A percentile compares a stretch with the other conserved stretches of the same genome.
Conservation (phyloP, 2,888 invertebrate species). For the Yponomeuta cagnagella region DNA sequence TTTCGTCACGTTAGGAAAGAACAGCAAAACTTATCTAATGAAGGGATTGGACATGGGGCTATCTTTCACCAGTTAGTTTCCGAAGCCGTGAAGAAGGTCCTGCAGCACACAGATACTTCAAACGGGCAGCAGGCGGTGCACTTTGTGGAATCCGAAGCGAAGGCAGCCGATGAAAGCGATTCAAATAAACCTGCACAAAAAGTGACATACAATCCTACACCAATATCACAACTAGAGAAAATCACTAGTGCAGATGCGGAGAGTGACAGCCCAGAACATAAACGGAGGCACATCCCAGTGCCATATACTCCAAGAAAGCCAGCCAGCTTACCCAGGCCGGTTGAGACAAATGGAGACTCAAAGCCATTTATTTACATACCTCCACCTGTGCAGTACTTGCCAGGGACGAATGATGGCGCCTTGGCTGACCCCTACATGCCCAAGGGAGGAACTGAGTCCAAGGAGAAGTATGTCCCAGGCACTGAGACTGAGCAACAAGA, state of each 20-base stretch:
- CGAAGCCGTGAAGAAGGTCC: conserved; percentile 77
- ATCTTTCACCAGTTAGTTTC: conserved; percentile 76
- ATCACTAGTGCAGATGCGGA: conserved; percentile 48
- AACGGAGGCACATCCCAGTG: conserved; percentile 66
- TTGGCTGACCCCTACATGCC: conserved; percentile 60
- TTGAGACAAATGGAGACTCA: conserved; percentile 49
- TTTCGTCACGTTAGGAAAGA: conserved; percentile 90
- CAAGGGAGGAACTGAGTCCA: conserved; percentile 50
- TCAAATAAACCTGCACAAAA: conserved; percentile 51
- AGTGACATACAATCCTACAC: conserved; percentile 79
- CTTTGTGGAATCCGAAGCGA: not conserved
- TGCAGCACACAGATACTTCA: conserved; percentile 61
- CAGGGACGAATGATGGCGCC: conserved; percentile 49
- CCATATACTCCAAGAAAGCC: conserved; percentile 71
- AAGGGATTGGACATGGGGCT: conserved; percentile 64
- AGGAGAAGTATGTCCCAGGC: conserved; percentile 61
- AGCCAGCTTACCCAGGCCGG: conserved; percentile 45
- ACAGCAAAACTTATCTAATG: conserved; percentile 51
- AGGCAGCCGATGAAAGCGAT: conserved; percentile 21
- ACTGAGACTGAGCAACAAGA: conserved; percentile 50
- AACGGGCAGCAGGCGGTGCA: conserved; percentile 31
- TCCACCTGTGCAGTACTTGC: conserved; percentile 54
- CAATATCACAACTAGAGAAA: conserved; percentile 77
- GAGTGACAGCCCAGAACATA: conserved; percentile 45
- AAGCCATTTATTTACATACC: conserved; percentile 63